phyloP scores from a whole-genome alignment of 2,113 vertebrate genomes.

The Myrmecophaga tridactyla region DNA sequence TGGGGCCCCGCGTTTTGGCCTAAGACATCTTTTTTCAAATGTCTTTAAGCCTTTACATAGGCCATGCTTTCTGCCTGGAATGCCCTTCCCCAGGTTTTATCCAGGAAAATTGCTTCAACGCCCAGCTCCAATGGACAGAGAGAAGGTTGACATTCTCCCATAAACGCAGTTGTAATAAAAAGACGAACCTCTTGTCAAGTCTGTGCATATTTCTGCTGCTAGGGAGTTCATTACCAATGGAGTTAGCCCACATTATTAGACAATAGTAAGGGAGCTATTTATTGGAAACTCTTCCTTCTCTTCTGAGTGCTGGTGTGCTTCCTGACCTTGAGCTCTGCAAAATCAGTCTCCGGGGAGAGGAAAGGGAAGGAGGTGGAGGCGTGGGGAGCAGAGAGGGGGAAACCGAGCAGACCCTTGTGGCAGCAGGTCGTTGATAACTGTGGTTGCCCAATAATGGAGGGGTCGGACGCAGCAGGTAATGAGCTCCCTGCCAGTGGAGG shows the following conservation, averaged over 20 bases:
- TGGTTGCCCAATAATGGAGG: not conserved
- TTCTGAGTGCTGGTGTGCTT: not conserved
- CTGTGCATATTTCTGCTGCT: not conserved
- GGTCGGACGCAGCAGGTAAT: fast-evolving
- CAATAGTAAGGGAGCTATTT: fast-evolving
- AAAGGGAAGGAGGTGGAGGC: not conserved
- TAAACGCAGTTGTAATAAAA: not conserved
- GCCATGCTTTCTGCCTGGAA: not conserved
- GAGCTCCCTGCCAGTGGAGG: not conserved
- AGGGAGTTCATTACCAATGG: not conserved
- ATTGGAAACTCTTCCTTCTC: not conserved
- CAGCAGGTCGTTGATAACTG: not conserved
- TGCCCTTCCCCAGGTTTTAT: not conserved
- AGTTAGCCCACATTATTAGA: not conserved
- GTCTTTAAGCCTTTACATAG: not conserved
- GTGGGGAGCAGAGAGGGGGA: not conserved
- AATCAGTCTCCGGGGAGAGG: not conserved
- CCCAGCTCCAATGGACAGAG: not conserved
- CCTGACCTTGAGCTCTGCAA: not conserved
- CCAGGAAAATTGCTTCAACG: not conserved
- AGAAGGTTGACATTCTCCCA: not conserved
- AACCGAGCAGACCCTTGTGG: not conserved
- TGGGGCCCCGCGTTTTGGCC: not conserved
- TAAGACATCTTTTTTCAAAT: no score
- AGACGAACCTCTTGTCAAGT: not conserved